These are phyloP conservation scores for Altica lythri DNA, from an alignment of 2,888 invertebrate species.

Conservation along the genomic window DNA sequence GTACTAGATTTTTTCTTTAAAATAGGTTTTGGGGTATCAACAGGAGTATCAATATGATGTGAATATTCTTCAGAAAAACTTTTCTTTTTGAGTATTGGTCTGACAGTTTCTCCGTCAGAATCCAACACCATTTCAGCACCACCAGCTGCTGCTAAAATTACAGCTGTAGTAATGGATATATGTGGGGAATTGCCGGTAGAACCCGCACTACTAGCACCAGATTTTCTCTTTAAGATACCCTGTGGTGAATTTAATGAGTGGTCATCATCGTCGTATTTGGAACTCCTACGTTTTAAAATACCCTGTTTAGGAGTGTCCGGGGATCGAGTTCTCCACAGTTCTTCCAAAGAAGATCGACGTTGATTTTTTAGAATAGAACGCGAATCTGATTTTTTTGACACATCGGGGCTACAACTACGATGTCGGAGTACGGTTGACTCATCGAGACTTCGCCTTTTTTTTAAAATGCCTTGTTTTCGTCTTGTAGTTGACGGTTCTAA, in stretches of 20 bases:
- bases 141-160: slow-evolving; percentile 67
- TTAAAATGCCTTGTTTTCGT: slow-evolving; percentile 78
- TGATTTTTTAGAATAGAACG: slow-evolving; percentile 71
- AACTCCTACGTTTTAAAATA: slow-evolving; percentile 73
- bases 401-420: slow-evolving; percentile 73
- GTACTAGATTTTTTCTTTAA: slow-evolving; percentile 84
- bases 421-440: slow-evolving; percentile 74
- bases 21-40: slow-evolving; percentile 71
- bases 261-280: slow-evolving; percentile 67
- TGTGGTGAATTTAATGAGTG: slow-evolving; percentile 69
- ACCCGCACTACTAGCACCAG: slow-evolving; percentile 65
- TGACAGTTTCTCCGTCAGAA: slow-evolving; percentile 56
- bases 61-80: slow-evolving; percentile 73
- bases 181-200: slow-evolving; percentile 68
- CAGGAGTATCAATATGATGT: slow-evolving; percentile 54
- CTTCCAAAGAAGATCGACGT: slow-evolving; percentile 72
- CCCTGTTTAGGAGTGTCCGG: slow-evolving; percentile 69
- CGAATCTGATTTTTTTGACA: slow-evolving; percentile 65
- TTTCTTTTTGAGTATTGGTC: slow-evolving; percentile 84
- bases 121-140: slow-evolving; percentile 58
- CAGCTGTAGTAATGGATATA: slow-evolving; percentile 71
- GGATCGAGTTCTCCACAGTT: slow-evolving; percentile 67
- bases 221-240: slow-evolving; percentile 79
- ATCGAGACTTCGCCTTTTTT: slow-evolving; percentile 82
- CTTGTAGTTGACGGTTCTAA: slow-evolving; percentile 67